Percentiles rank a stretch among this genome's conserved stretches.
These are phyloP conservation scores for Cydia amplana DNA, from an alignment of 1,140 invertebrate genomes.

Conservation along the genomic window DNA sequence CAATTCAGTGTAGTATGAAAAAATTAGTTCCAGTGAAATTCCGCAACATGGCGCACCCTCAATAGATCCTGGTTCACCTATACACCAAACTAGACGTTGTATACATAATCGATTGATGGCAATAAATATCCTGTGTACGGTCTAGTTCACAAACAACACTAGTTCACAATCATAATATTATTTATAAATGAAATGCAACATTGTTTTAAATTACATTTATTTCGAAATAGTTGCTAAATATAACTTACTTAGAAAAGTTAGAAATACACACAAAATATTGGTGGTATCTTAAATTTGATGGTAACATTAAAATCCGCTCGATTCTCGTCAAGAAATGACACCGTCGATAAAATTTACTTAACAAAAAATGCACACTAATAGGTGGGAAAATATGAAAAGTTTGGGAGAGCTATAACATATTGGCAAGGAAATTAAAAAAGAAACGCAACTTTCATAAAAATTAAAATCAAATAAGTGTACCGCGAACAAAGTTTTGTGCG, in stretches of 20 bases:
- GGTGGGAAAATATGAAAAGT: slow-evolving; percentile 22
- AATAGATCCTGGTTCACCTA: too few relatives aligned
- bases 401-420: slow-evolving; percentile 5
- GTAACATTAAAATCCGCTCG: neutral
- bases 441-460: neutral
- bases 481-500: too few relatives aligned
- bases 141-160: too few relatives aligned
- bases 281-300: slow-evolving; percentile 1
- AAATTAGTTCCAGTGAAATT: too few relatives aligned
- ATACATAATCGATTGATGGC: too few relatives aligned
- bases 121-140: too few relatives aligned
- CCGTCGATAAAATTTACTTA: neutral
- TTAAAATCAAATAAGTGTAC: too few relatives aligned
- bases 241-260: neutral
- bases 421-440: neutral
- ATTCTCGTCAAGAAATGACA: neutral
- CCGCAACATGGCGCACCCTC: too few relatives aligned
- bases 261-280: slow-evolving; percentile 17
- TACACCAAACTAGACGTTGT: too few relatives aligned
- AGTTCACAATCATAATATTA: too few relatives aligned
- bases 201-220: slow-evolving; percentile 19
- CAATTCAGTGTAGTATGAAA: too few relatives aligned
- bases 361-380: slow-evolving; percentile 18
- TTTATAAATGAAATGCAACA: neutral
- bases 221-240: slow-evolving; percentile 24